These are phyloP conservation scores for Turritopsis dohrnii DNA, from an alignment of 30 jellyfish, hydroid and myxozoan species.

Conservation along the genomic window DNA sequence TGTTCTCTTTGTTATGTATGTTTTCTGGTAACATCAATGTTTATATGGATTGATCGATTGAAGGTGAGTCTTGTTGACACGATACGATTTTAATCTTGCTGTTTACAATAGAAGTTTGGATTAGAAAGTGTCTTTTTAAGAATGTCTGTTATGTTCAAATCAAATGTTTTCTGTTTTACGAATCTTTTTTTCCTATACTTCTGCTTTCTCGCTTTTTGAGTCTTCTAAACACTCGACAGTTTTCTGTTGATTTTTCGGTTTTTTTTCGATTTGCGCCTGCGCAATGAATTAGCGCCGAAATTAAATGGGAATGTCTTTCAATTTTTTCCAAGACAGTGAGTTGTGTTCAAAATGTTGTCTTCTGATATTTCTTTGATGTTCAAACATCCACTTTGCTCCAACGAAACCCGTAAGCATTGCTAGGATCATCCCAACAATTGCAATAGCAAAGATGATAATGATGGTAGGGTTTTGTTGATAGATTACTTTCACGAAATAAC, in stretches of 20 bases:
- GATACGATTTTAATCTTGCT: not conserved
- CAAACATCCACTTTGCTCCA: not conserved
- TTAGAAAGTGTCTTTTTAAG: not conserved
- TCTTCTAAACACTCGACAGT: not conserved
- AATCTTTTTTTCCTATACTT: not conserved
- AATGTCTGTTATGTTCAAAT: not conserved
- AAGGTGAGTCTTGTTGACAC: not conserved
- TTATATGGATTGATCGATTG: not conserved
- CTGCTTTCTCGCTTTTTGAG: not conserved
- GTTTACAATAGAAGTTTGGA: not conserved
- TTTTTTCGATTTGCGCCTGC: not conserved
- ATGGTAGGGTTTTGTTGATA: not conserved
- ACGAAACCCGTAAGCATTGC: not conserved
- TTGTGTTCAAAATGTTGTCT: not conserved
- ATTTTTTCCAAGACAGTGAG: not conserved
- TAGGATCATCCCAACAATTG: not conserved
- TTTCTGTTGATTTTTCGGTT: not conserved
- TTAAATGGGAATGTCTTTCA: not conserved
- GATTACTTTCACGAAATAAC: not conserved
- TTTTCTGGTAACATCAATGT: not conserved
- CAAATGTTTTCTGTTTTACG: not conserved
- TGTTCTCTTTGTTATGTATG: not conserved
- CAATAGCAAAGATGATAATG: not conserved
- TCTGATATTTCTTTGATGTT: not conserved
- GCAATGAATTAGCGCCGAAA: not conserved